phyloP scores from a whole-genome alignment of 2,113 vertebrate species.

The Acrocephalus kingi region DNA sequence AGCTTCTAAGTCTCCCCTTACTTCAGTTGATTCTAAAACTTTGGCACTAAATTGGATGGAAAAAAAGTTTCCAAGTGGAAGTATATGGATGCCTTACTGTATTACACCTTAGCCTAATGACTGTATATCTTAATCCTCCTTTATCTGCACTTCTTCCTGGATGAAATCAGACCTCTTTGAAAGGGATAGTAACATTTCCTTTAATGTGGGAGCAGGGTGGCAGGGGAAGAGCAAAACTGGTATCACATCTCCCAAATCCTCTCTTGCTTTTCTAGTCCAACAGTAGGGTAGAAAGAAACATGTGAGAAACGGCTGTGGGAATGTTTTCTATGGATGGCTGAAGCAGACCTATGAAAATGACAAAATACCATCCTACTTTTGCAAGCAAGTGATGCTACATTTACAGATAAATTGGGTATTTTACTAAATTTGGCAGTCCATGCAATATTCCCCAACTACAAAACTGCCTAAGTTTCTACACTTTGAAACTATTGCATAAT shows the following conservation, averaged over 20 bases:
- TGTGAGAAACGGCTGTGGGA: neutral
- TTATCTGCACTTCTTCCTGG: neutral
- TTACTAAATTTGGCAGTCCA: neutral
- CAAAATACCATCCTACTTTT: neutral
- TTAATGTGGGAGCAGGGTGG: neutral
- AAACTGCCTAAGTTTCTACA: neutral
- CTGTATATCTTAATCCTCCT: neutral
- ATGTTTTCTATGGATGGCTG: neutral
- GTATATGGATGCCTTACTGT: neutral
- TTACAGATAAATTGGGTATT: neutral
- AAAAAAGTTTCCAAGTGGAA: neutral
- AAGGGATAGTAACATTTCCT: neutral
- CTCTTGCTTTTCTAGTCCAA: neutral
- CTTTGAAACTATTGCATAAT: constrained; percentile 23
- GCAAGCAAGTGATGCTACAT: neutral
- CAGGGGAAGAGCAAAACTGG: neutral
- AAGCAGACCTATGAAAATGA: neutral
- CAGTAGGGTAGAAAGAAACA: neutral
- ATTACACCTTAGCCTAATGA: neutral
- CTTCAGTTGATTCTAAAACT: neutral
- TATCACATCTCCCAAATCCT: neutral
- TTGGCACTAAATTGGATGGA: neutral
- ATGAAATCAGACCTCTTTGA: neutral
- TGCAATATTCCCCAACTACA: neutral
- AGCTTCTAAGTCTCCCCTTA: neutral